These are phyloP conservation scores for Epirrhoe tristata DNA, from an alignment of 2,888 invertebrate species.

Conservation along the genomic window DNA sequence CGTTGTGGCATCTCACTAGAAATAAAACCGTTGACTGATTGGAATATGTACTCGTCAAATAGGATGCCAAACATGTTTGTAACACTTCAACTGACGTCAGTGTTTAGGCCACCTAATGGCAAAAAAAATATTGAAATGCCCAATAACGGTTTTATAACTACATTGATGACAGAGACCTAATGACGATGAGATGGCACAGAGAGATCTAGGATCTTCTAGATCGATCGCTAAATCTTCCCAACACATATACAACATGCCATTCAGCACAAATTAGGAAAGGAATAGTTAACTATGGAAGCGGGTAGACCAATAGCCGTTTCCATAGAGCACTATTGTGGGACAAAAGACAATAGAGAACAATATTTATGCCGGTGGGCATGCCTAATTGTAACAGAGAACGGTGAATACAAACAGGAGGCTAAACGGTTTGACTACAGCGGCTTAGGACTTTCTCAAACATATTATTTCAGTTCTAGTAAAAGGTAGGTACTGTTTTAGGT, in stretches of 20 bases:
- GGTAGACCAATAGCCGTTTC: slow-evolving; percentile 35
- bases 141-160: slow-evolving; percentile 11
- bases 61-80: too few relatives aligned
- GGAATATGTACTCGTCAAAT: not conserved
- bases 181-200: slow-evolving; percentile 48
- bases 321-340: slow-evolving; percentile 51
- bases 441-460: slow-evolving; percentile 39
- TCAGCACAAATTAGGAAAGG: slow-evolving; percentile 47
- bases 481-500: too few relatives aligned
- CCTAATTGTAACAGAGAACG: slow-evolving; percentile 63
- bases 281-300: slow-evolving; percentile 43
- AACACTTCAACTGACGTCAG: too few relatives aligned
- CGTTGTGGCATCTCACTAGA: slow-evolving; percentile 12
- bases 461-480: too few relatives aligned
- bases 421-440: slow-evolving; percentile 59
- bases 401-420: slow-evolving; percentile 68
- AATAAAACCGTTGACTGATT: slow-evolving; percentile 36
- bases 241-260: slow-evolving; percentile 80
- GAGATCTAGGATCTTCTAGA: slow-evolving; percentile 42
- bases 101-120: too few relatives aligned
- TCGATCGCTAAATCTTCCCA: slow-evolving; percentile 54
- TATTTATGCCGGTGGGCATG: slow-evolving; percentile 64
- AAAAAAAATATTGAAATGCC: too few relatives aligned
- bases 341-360: slow-evolving; percentile 59
- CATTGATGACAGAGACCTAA: slow-evolving; percentile 38